Base-by-base conservation (phyloP, 2,113 vertebrate species). In the Arizona elegans region DNA sequence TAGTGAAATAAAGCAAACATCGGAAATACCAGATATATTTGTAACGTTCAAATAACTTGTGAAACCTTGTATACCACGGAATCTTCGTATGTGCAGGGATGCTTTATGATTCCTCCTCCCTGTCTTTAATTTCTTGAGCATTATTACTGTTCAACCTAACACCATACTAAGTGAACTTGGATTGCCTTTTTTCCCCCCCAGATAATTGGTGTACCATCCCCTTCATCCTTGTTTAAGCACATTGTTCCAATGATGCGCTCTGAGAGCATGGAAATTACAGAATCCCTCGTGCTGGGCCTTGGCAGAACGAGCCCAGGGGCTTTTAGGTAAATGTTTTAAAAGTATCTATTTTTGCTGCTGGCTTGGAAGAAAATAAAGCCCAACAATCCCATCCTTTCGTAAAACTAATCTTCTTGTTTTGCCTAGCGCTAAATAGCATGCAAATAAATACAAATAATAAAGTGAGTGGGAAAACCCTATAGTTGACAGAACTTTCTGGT, bases 181-280 rank as follows among this genome's bases (percentile, higher is more conserved):
- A 1, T 94, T 94, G 8, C 90, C 93, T 92, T 0, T 94, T 93
- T 59, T 93, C 94, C 15, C 91, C 93, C 91, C 52, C 94, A 99
- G 99, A 98, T 99, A 96, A 98, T 99, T 96, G 99, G 99, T 96
- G 98, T 98, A 98, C 99, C 99, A 93, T 99, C 99, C 97, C 98
- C 99, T 93, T 99, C 99, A 85, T 99, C 99, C 94, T 97, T 99
- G 94, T 99, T 99, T 97, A 99, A 99, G 98, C 99, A 99, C 97
- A 98, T 99, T 96, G 99, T 99, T 97, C 99, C 99, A 52, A 99
- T 99, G 99, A 99, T 99, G 99, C 99, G 99, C 97, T 99, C 99
- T 93, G 99, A 99, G 97, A 99, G 99, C 98, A 99, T 99, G 99
- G 99, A 99, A 97, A 98, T 99, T 97, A 99, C 99, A 43, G 99